Conservation (phyloP, 53 echinoderm and acorn worm species). For the Zoroaster sp. region DNA sequence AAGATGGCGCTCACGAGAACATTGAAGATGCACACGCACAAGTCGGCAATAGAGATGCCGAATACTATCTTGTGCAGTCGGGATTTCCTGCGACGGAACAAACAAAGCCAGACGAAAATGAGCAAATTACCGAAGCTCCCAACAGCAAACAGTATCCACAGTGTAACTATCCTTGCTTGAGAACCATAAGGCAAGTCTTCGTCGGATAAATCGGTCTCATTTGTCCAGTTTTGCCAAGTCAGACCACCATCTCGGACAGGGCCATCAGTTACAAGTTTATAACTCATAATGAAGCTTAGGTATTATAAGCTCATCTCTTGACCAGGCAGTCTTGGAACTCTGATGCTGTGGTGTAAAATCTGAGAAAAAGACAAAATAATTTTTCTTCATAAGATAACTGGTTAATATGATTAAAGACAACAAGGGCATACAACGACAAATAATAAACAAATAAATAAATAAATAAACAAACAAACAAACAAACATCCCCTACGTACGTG, state of each 20-base stretch:
- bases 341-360: background rate
- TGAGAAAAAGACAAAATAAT: background rate
- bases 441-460: background rate
- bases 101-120: constrained; percentile 79
- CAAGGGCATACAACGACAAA: too few species aligned
- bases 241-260: background rate
- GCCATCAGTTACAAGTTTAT: constrained; percentile 23
- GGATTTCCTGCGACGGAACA: constrained; percentile 78
- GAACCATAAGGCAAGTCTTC: background rate
- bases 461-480: background rate
- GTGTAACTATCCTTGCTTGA: constrained; percentile 18
- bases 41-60: constrained; percentile 88
- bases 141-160: constrained; percentile 86
- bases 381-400: too few species aligned
- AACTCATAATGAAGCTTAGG: constrained; percentile 16
- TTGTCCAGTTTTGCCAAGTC: background rate
- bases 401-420: too few species aligned
- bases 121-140: constrained; percentile 85
- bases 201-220: background rate
- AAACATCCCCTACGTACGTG: background rate
- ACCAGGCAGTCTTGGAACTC: background rate
- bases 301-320: background rate
- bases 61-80: constrained; percentile 88
- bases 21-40: constrained; percentile 90
- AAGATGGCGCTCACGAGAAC: constrained; percentile 70